Evolutionary conservation across 2,797 vertebrate species (phyloP), one percentile per base, ranked within the genome.

Genomic region (Trichosurus vulpecula): DNA sequence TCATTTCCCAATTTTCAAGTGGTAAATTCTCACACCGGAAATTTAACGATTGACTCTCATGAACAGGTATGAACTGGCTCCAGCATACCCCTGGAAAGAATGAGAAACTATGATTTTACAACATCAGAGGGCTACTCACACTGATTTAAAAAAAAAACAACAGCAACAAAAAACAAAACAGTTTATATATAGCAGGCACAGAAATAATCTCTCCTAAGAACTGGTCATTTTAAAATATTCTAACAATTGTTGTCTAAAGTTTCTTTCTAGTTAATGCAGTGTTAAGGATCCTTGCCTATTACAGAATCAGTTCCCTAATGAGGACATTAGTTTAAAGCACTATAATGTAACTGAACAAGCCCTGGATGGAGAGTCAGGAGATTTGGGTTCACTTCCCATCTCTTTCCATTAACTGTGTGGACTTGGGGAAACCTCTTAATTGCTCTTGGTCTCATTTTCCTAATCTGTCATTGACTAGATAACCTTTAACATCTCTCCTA

Each of bases 211-310:
- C 93, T 93, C 93, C 97, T 93, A 81, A 94, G 0, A 0, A 54
- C 22, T 54, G 95, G 25, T 90, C 93, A 35, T 97, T 97, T 97
- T 94, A 47, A 97, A 98, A 96, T 14, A 0, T 9, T 90, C 0
- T 27, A 96, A 90, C 10, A 91, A 93, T 25, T 97, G 94, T 95
- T 54, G 96, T 96, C 95, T 93, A 57, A 97, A 93, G 90, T 27
- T 41, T 47, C 74, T 87, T 87, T 87, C 3, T 51, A 51, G 74
- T 87, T n/a, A 8, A 19, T 74, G 35, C 2, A 74, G 16, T 19
- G 35, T 74, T n/a, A 66, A 35, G 14, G 35, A 41, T 74, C n/a
- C 35, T 66, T 66, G 5, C 14, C 61, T n/a, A 19, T 66, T 47
- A 47, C 9, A 81, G 41, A 81, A 25, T 47, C n/a, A 22, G 41